phyloP scores from a whole-genome alignment of 2,113 vertebrate genomes.

The Pachycephala philippinensis region DNA sequence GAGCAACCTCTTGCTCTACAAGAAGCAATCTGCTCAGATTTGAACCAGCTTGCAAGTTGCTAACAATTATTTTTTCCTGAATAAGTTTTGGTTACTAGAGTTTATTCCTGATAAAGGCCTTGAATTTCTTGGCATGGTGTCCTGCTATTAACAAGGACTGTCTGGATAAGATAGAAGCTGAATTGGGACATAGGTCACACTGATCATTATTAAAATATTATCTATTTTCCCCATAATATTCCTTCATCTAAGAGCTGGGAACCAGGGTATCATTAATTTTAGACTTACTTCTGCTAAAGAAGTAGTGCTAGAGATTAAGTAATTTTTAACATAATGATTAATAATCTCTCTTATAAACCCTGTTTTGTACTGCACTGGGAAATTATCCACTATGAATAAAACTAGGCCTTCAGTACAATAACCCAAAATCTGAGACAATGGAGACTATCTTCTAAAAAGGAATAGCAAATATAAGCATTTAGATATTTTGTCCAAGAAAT shows the following conservation, averaged over 20 bases:
- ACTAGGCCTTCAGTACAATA: neutral
- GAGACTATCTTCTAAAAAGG: neutral
- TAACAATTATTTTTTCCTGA: neutral
- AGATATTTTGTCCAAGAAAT: neutral
- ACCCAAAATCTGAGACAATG: neutral
- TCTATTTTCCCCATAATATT: neutral
- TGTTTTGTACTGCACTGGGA: neutral
- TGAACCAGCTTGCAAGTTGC: neutral
- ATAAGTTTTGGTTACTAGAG: neutral
- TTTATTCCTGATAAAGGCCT: neutral
- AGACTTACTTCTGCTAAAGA: neutral
- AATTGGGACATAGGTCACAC: neutral
- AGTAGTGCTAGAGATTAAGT: neutral
- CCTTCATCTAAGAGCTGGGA: neutral
- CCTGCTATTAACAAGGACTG: neutral
- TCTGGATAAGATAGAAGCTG: neutral
- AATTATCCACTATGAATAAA: neutral
- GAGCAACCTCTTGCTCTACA: neutral
- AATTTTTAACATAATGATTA: neutral
- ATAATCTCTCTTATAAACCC: neutral
- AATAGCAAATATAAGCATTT: neutral
- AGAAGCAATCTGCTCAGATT: neutral
- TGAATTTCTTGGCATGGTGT: neutral
- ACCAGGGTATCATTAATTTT: neutral
- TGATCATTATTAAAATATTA: slow-evolving; percentile 19